These are phyloP conservation scores for Chelon auratus DNA, from an alignment of 2,797 vertebrate genomes.

Conservation along the genomic window DNA sequence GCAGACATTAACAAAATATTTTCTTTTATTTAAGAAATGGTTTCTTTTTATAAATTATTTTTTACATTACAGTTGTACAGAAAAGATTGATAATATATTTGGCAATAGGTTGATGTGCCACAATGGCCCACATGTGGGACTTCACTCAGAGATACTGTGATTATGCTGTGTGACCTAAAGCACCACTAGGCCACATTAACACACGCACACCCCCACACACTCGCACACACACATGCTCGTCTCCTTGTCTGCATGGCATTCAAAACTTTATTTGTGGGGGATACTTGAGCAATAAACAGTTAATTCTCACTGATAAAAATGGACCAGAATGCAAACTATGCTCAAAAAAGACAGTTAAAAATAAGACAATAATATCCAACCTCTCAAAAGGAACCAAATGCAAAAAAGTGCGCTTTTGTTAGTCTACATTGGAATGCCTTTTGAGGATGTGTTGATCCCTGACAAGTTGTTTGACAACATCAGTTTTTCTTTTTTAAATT, in stretches of 20 bases:
- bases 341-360: neutral
- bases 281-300: neutral
- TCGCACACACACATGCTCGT: neutral
- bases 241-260: neutral
- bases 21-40: neutral
- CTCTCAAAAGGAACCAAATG: neutral
- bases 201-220: neutral
- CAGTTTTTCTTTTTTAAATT: neutral
- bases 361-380: neutral
- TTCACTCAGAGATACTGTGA: neutral
- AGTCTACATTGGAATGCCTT: too few relatives aligned
- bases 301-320: neutral
- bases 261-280: neutral
- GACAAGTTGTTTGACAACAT: neutral
- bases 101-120: neutral
- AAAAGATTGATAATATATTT: neutral
- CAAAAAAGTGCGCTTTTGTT: neutral
- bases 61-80: neutral
- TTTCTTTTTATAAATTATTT: neutral
- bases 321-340: neutral
- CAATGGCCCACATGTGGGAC: constrained; percentile 3
- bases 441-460: neutral
- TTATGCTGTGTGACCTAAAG: neutral
- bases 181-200: too few relatives aligned
- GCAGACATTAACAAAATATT: neutral